Conservation (phyloP, 2,888 invertebrate species). For the Priocnemis perturbator region DNA sequence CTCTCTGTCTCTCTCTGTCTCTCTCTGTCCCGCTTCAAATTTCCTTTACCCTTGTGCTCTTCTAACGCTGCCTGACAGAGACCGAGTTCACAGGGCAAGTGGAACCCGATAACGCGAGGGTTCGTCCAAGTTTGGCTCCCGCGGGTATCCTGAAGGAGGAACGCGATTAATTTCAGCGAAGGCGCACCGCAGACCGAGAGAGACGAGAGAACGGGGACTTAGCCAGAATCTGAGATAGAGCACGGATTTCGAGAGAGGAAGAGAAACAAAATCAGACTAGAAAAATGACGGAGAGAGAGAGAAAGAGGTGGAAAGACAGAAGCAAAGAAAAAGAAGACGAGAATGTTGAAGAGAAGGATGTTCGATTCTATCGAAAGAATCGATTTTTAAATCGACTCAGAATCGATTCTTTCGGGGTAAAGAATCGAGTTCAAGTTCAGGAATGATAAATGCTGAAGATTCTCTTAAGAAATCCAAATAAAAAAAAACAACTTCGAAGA, state of each 20-base stretch:
- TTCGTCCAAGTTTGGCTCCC: slow-evolving; percentile 24
- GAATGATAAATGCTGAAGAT: too few relatives aligned
- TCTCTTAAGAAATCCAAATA: too few relatives aligned
- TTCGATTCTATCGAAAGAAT: too few relatives aligned
- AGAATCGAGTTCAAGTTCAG: too few relatives aligned
- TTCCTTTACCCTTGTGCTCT: not conserved
- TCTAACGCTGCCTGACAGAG: too few relatives aligned
- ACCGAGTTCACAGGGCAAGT: not conserved
- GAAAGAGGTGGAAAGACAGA: not conserved
- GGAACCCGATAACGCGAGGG: slow-evolving; percentile 1
- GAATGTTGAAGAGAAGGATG: not conserved
- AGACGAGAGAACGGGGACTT: slow-evolving; percentile 28
- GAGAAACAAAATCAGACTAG: not conserved
- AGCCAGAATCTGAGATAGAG: not conserved
- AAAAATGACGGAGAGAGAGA: not conserved
- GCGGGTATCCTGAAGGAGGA: slow-evolving; percentile 15
- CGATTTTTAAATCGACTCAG: too few relatives aligned
- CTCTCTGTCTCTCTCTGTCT: not conserved
- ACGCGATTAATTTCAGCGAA: slow-evolving; percentile 39
- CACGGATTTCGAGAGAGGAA: not conserved
- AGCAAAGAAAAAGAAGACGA: not conserved
- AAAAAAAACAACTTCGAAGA: too few relatives aligned
- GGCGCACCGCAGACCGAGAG: slow-evolving; percentile 13
- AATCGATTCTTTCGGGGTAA: too few relatives aligned
- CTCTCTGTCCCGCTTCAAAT: not conserved